These are phyloP conservation scores for Gallinago jamesoni DNA, from an alignment of 2,113 vertebrate genomes.

Conservation along the genomic window DNA sequence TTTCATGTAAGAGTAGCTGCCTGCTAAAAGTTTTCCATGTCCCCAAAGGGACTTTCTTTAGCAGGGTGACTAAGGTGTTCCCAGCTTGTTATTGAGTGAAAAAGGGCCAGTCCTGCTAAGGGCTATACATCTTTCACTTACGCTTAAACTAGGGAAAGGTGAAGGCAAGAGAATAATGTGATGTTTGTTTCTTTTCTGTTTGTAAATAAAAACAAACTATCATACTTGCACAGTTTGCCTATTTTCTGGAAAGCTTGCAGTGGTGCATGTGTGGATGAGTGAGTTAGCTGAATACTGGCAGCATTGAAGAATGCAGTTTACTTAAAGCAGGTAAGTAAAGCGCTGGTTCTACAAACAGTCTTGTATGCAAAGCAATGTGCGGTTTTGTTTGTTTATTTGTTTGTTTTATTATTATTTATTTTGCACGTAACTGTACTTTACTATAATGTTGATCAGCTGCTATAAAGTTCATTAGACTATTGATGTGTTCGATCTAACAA, in stretches of 20 bases:
- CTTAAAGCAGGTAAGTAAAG: neutral
- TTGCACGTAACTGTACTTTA: neutral
- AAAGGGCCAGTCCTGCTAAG: neutral
- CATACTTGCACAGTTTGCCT: neutral
- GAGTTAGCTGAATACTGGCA: neutral
- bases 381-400: neutral
- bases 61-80: neutral
- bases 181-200: neutral
- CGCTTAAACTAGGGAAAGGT: neutral
- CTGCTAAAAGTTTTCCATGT: neutral
- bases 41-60: neutral
- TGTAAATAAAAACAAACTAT: neutral
- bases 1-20: neutral
- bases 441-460: neutral
- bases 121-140: neutral
- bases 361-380: neutral
- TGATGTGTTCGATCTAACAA: neutral
- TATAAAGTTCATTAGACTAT: neutral
- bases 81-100: neutral
- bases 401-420: neutral
- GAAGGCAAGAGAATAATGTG: neutral
- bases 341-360: neutral
- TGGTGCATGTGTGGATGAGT: neutral
- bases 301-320: neutral
- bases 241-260: neutral